Evolutionary conservation across 2,888 invertebrate genomes (phyloP).

Genomic region (Eilema sororculum): DNA sequence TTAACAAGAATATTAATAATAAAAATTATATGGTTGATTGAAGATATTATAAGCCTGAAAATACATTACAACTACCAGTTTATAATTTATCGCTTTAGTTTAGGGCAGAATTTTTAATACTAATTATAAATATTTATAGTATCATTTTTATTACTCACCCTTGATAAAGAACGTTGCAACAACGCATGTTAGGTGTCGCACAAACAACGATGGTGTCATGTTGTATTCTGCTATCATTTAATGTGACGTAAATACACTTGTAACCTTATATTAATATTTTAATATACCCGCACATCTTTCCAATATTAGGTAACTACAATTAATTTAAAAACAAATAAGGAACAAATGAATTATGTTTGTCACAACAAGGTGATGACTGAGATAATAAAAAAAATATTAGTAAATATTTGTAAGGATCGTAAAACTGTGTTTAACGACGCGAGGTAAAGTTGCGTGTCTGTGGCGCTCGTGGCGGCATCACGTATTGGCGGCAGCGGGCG

Average conservation of each 20-base stretch:
- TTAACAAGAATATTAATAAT: neutral
- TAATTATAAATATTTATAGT: neutral
- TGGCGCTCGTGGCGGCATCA: constrained; percentile 53
- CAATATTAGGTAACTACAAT: neutral
- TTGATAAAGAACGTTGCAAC: constrained; percentile 65
- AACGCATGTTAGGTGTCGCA: constrained; percentile 68
- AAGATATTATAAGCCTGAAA: neutral
- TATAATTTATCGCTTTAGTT: neutral
- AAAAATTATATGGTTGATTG: too few relatives aligned
- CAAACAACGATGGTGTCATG: constrained; percentile 59
- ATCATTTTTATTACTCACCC: constrained; percentile 63
- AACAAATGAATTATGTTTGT: constrained; percentile 6
- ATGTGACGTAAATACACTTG: constrained; percentile 35
- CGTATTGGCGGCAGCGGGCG: constrained; percentile 67
- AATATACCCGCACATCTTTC: constrained; percentile 13
- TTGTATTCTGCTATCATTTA: constrained; percentile 40
- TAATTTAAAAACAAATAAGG: neutral
- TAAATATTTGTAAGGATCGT: constrained; percentile 69
- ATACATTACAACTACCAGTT: neutral
- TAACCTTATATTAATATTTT: constrained; percentile 26
- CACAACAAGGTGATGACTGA: constrained; percentile 10
- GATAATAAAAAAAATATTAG: constrained; percentile 27
- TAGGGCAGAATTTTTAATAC: neutral
- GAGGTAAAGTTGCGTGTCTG: constrained; percentile 65
- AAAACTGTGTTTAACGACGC: constrained; percentile 74